Conservation (phyloP, 2,797 vertebrate species). For the Argentina silus region DNA sequence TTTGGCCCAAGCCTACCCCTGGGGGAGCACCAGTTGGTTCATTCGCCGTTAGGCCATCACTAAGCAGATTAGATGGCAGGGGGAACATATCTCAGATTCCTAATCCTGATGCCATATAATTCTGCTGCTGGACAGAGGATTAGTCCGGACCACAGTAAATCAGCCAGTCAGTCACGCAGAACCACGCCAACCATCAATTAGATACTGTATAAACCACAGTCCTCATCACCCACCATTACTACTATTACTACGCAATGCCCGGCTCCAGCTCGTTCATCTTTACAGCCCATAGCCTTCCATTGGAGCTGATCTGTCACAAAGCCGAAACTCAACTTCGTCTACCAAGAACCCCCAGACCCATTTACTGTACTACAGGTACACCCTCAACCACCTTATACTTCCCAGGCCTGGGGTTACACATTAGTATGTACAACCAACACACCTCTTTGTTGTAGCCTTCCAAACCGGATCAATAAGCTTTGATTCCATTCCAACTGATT, state of each 20-base stretch:
- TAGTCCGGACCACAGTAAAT: conserved; percentile 21
- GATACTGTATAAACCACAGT: not conserved
- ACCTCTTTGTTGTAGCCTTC: not conserved
- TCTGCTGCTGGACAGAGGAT: conserved; percentile 44
- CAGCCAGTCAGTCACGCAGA: conserved; percentile 14
- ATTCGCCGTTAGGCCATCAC: conserved; percentile 32
- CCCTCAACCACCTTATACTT: not conserved
- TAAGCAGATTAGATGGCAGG: conserved; percentile 4
- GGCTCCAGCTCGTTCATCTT: not conserved
- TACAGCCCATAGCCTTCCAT: no score
- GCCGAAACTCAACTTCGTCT: no score
- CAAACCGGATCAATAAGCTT: conserved; percentile 9
- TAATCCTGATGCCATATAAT: conserved; percentile 58
- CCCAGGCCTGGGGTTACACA: no score
- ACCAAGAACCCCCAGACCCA: not conserved
- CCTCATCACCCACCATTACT: not conserved
- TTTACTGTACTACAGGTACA: not conserved
- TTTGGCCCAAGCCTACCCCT: conserved; percentile 33
- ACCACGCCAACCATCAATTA: not conserved
- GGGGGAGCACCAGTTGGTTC: conserved; percentile 6
- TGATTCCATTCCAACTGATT: conserved; percentile 4
- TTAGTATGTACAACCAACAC: conserved; percentile 1
- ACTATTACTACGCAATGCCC: not conserved
- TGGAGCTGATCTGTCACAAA: not conserved
- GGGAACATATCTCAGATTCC: conserved; percentile 25